Base-by-base conservation (phyloP, 1,140 invertebrate genomes). In the Bathynomus jamesi region DNA sequence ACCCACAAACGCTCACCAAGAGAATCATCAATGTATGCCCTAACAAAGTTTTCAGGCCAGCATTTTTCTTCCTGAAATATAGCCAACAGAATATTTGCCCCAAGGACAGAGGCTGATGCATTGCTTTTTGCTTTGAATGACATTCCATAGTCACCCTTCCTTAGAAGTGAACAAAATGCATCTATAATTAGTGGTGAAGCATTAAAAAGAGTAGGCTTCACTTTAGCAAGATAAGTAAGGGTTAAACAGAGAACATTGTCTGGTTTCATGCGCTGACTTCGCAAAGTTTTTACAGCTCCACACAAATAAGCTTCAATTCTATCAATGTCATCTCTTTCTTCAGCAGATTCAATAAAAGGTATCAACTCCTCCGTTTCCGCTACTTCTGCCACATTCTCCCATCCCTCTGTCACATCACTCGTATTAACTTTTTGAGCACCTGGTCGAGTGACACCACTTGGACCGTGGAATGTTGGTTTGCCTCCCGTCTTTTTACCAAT, bases 1-100 rank as follows among this genome's bases (percentile, higher is more conserved):
- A 97, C 91, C 94, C 95, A 98, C 67, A 91, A 85, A 65, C 95
- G 83, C 78, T 98, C 95, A 65, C 92, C 92, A 0, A 95, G 81
- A 3, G 94, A 92, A 85, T 99, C 96, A 80, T 99, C 95, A 69
- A 98, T 88, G 80, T 94, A 98, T 13, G 84, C 83, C 79, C 85
- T 85, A 4, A 86, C 81, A 83, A 86, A 86, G 62, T 81, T 78
- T 78, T 85, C 84, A 29, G 85, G 85, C 86, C 85, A 87, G 46
- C 81, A 81, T 27, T 76, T 77, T 75, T 86, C 85, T 65, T 86
- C 93, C 60, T 87, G 84, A 83, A 90, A 95, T 13, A 90, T 91
- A 73, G 88, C 85, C 81, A 91, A 87, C 21, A 98, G 83, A 73
- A 97, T 85, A 84, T 94, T 96, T 68, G 92, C 90, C 32, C 91